Evolutionary conservation across 2,113 vertebrate genomes (phyloP).

Genomic region (Thalassarche chlororhynchos): DNA sequence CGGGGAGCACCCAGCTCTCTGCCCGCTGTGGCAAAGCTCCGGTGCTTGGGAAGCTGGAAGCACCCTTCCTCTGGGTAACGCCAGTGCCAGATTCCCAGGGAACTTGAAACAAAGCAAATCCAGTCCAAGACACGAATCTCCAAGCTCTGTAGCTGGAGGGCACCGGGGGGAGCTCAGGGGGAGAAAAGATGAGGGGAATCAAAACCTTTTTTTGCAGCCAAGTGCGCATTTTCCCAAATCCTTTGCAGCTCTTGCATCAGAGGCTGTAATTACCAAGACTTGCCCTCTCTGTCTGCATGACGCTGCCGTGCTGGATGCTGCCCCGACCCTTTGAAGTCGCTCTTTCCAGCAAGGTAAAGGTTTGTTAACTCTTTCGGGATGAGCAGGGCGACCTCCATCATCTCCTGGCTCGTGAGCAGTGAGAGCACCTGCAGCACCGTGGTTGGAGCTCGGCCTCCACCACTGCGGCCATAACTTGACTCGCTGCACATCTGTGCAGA

Average conservation of each 20-base stretch:
- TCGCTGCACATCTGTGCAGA: accelerated
- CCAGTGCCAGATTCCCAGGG: slow-evolving; percentile 62
- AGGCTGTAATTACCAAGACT: neutral
- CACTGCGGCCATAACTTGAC: accelerated
- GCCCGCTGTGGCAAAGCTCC: neutral
- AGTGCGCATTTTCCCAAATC: neutral
- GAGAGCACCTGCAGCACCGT: accelerated
- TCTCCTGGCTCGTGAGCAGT: neutral
- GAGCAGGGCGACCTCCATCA: neutral
- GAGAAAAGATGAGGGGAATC: neutral
- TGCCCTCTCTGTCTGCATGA: neutral
- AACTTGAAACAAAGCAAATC: slow-evolving; percentile 31
- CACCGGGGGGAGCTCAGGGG: neutral
- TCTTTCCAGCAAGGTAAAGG: neutral
- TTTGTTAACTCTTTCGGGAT: neutral
- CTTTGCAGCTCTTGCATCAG: neutral
- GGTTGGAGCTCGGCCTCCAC: neutral
- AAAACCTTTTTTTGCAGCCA: neutral
- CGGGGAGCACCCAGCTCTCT: neutral
- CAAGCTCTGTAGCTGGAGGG: slow-evolving; percentile 33
- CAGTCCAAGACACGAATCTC: neutral
- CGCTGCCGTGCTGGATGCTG: neutral
- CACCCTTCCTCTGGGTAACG: neutral
- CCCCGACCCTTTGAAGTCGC: neutral
- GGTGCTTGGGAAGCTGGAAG: neutral